Base-by-base conservation (phyloP, 2,113 vertebrate genomes). In the Lepus europaeus region DNA sequence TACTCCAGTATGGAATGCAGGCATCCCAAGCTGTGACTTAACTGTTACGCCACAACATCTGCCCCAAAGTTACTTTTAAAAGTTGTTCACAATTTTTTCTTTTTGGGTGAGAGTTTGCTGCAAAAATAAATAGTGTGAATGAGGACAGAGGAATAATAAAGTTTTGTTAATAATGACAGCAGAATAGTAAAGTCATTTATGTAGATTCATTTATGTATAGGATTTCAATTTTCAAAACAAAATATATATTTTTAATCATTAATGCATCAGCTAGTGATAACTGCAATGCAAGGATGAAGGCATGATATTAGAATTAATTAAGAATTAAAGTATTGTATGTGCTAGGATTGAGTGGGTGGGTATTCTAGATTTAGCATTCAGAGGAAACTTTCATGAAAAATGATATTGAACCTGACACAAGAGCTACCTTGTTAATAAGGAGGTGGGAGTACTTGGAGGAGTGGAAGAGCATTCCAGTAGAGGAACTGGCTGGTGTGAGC, bases 21-120 rank as follows among this genome's bases (percentile, higher is more conserved):
- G 56, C 17, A 19, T 59, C 13, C 56, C 56, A 59, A 20, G 56
- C 56, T 59, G 56, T 59, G 56, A 59, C 19, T 59, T 17, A 59
- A 59, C 56, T 59, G 56, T 19, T 59, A 59, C 1, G 19, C 13
- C 56, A 45, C 45, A 45, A 45, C 45, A 45, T 45, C 56, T 59
- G 19, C 13, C 19, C 56, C 56, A 59, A 78, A 64, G 27, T 63
- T 36, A 63, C 64, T 78, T 76, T 23, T 49, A 74, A 87, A 63
- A 74, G 6, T 70, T 76, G 45, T 74, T 88, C 64, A 1, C 51
- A 56, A 88, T 23, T 90, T 81, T 31, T 88, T 73, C 19, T 45
- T 70, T 88, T 94, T 88, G 82, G 25, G 33, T 88, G 70, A 91
- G n/a, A 56, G 19, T 88, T 88, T 94, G 59, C 78, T 79, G 49